phyloP scores from a whole-genome alignment of 2,888 invertebrate species.

The Yponomeuta malinellus region DNA sequence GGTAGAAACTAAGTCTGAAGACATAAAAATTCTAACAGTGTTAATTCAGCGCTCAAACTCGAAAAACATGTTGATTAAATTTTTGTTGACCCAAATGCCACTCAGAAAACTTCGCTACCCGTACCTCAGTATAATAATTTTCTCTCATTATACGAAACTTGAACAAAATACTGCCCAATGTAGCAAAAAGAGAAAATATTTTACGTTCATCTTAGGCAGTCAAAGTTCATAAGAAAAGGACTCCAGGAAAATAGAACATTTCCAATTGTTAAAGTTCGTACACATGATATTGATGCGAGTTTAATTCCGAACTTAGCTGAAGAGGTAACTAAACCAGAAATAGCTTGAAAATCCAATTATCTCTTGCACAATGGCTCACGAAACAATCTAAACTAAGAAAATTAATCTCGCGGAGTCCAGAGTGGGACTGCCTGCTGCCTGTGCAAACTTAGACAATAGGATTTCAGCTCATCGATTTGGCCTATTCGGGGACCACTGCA shows the following conservation, averaged over 20 bases:
- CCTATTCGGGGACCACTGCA: slow-evolving; percentile 42
- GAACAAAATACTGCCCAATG: background rate
- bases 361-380: slow-evolving; percentile 74
- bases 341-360: slow-evolving; percentile 73
- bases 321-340: slow-evolving; percentile 70
- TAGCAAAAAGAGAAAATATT: background rate
- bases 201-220: background rate
- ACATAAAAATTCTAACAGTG: slow-evolving; percentile 32
- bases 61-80: slow-evolving; percentile 16
- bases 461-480: slow-evolving; percentile 74
- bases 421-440: slow-evolving; percentile 68
- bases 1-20: slow-evolving; percentile 25
- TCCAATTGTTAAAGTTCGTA: slow-evolving; percentile 10
- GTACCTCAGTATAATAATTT: background rate
- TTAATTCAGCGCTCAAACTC: slow-evolving; percentile 26
- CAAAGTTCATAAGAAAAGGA: background rate
- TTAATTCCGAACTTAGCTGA: slow-evolving; percentile 42
- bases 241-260: background rate
- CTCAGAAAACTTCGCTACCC: background rate
- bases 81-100: slow-evolving; percentile 6
- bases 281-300: slow-evolving; percentile 29
- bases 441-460: slow-evolving; percentile 75
- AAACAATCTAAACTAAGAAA: slow-evolving; percentile 77
- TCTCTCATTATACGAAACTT: background rate
- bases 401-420: slow-evolving; percentile 74